These are phyloP conservation scores for Lycodopsis pacificus DNA, from an alignment of 2,797 vertebrate species.

Conservation along the genomic window DNA sequence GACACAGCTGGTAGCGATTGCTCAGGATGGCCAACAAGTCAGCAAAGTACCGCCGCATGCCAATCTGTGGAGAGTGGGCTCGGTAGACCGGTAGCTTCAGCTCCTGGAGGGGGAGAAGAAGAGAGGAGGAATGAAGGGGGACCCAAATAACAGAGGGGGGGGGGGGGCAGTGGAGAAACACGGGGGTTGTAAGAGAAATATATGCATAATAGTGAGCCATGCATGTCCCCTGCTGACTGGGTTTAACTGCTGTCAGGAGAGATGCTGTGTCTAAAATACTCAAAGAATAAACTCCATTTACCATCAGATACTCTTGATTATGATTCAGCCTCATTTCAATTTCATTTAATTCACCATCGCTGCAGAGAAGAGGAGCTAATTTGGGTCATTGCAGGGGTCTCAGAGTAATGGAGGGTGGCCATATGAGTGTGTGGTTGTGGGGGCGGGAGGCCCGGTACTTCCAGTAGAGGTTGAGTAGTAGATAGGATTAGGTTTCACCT, in stretches of 20 bases:
- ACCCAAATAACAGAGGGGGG: slow-evolving; percentile 14
- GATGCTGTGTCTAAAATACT: slow-evolving; percentile 35
- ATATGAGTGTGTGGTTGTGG: slow-evolving; percentile 4
- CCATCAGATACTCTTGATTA: slow-evolving; percentile 29
- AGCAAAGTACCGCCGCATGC: slow-evolving; percentile 91
- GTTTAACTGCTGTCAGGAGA: slow-evolving; percentile 43
- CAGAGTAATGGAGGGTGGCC: slow-evolving; percentile 40
- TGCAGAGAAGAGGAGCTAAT: slow-evolving; percentile 68
- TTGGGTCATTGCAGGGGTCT: slow-evolving; percentile 73
- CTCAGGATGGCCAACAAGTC: slow-evolving; percentile 90
- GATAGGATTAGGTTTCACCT: slow-evolving; percentile 81
- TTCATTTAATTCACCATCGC: slow-evolving; percentile 45
- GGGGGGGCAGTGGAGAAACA: slow-evolving; percentile 53
- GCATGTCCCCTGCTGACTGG: slow-evolving; percentile 49
- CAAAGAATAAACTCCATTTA: slow-evolving; percentile 28
- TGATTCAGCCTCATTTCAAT: slow-evolving; percentile 44
- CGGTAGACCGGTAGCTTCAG: slow-evolving; percentile 90
- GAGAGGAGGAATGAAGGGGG: slow-evolving; percentile 14
- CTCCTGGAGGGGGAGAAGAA: slow-evolving; percentile 81
- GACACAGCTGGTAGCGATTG: slow-evolving; percentile 89
- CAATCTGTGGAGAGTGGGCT: slow-evolving; percentile 91
- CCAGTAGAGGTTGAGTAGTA: slow-evolving; percentile 58
- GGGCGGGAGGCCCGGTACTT: slow-evolving; percentile 24
- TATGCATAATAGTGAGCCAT: slow-evolving; percentile 63
- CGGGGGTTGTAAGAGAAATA: slow-evolving; percentile 44